Evolutionary conservation across 1,140 invertebrate genomes (phyloP).

Genomic region (Drosophila lowei): DNA sequence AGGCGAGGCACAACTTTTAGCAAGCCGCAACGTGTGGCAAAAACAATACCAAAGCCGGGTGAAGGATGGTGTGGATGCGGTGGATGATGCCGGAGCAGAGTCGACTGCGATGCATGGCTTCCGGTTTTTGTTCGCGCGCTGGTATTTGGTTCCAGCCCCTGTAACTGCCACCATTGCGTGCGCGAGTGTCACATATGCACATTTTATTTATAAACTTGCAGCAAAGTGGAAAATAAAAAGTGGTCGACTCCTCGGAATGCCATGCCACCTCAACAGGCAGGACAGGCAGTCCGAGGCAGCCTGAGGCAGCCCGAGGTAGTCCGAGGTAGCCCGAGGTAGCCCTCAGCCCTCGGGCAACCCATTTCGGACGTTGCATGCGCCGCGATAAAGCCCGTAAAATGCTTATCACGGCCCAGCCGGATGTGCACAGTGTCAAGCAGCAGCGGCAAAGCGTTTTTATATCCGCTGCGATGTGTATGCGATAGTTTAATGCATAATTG

Average conservation of each 20-base stretch:
- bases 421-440: conserved; percentile 77
- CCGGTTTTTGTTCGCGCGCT: conserved; percentile 79
- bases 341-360: not conserved
- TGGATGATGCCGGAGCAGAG: conserved; percentile 6
- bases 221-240: conserved; percentile 69
- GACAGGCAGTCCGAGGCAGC: not conserved
- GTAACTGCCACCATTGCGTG: conserved; percentile 52
- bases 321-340: too few relatives aligned
- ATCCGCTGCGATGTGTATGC: conserved; percentile 40
- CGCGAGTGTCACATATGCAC: conserved; percentile 77
- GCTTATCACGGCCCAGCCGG: conserved; percentile 74
- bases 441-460: conserved; percentile 65
- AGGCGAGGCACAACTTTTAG: conserved; percentile 60
- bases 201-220: conserved; percentile 80
- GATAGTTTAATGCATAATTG: conserved; percentile 79
- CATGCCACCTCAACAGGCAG: conserved; percentile 34
- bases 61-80: not conserved
- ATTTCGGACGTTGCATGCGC: conserved; percentile 16
- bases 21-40: conserved; percentile 68
- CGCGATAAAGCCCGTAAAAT: conserved; percentile 75
- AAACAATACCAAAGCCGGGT: conserved; percentile 69
- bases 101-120: conserved; percentile 63
- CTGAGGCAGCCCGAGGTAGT: too few relatives aligned
- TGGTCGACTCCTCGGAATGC: conserved; percentile 34
- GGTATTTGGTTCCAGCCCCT: conserved; percentile 55